These are phyloP conservation scores for Macrosiphum euphorbiae DNA, from an alignment of 2,888 invertebrate genomes.

Conservation along the genomic window DNA sequence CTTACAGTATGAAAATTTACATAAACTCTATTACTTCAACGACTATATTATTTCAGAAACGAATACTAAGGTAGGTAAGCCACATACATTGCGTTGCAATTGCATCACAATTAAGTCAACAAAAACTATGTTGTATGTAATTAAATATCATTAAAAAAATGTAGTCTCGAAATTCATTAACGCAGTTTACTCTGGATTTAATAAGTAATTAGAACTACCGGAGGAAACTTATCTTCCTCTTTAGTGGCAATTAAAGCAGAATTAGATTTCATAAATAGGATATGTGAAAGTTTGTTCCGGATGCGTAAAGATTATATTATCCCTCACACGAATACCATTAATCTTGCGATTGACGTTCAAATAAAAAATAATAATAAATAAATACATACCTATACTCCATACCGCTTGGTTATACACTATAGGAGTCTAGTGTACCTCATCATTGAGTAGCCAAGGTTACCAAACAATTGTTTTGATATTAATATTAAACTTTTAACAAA, in stretches of 20 bases:
- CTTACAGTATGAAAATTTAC: neutral
- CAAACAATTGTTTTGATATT: too few species aligned
- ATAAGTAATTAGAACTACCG: slow-evolving; percentile 39
- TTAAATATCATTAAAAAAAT: slow-evolving; percentile 23
- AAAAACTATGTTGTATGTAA: slow-evolving; percentile 13
- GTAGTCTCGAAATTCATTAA: slow-evolving; percentile 27
- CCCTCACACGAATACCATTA: neutral
- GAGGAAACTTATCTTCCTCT: slow-evolving; percentile 13
- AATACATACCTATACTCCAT: neutral
- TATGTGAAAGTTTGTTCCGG: neutral
- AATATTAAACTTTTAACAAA: too few species aligned
- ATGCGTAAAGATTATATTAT: slow-evolving; percentile 20
- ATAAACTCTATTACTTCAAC: slow-evolving; percentile 32
- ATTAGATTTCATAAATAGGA: slow-evolving; percentile 47
- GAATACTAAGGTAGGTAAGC: slow-evolving; percentile 3
- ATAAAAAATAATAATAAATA: neutral
- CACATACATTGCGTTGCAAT: neutral
- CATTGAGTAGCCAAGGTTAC: too few species aligned
- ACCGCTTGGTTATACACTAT: too few species aligned
- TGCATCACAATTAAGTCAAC: neutral
- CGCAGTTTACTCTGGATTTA: neutral
- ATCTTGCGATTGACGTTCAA: neutral
- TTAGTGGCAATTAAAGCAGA: slow-evolving; percentile 13
- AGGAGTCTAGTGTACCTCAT: too few species aligned
- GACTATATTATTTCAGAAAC: neutral